Conservation (phyloP, 2,888 invertebrate species). For the Adelognathus sp. region DNA sequence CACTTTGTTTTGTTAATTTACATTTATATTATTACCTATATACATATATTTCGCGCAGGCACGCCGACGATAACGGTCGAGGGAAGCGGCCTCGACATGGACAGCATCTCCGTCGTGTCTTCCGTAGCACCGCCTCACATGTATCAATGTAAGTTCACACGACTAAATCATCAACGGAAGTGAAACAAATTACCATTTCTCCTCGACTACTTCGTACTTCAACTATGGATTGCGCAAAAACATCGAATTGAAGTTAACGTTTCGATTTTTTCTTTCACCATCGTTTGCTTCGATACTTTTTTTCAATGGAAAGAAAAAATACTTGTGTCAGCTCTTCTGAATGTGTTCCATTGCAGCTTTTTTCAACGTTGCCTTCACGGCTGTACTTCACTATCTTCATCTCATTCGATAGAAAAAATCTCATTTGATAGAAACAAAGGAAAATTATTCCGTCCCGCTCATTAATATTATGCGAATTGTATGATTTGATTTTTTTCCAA, state of each 20-base stretch:
- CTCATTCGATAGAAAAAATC: no score
- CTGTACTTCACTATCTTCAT: no score
- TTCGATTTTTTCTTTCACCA: background rate
- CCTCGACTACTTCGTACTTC: background rate
- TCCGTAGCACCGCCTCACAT: conserved; percentile 86
- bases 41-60: conserved; percentile 79
- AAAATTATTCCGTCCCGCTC: no score
- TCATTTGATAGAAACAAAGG: no score
- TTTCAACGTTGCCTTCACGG: no score
- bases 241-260: background rate
- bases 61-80: conserved; percentile 81
- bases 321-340: no score
- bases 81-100: conserved; percentile 86
- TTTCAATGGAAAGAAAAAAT: background rate
- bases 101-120: conserved; percentile 87
- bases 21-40: conserved; percentile 63
- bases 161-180: conserved; percentile 58
- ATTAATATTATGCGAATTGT: no score
- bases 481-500: background rate
- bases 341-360: no score
- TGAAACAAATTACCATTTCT: background rate
- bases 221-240: background rate
- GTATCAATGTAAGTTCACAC: conserved; percentile 87
- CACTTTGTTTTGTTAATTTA: no score
- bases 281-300: background rate